Conservation (phyloP, 1,140 invertebrate genomes). For the Drosophila funebris region DNA sequence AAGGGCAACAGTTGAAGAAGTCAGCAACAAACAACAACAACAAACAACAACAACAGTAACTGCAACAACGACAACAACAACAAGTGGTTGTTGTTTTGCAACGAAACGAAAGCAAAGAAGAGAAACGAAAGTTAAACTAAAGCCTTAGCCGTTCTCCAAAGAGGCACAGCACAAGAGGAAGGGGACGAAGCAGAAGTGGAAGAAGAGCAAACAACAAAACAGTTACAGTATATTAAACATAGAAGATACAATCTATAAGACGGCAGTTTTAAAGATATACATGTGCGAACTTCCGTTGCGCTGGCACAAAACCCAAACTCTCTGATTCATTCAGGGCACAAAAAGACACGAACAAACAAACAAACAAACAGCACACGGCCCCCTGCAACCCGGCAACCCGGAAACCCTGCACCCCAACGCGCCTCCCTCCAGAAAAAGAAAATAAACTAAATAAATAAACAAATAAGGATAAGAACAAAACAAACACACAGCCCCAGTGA, state of each 20-base stretch:
- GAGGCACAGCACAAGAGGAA: neutral
- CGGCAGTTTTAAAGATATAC: neutral
- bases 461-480: constrained; percentile 1
- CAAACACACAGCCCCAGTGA: neutral
- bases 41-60: constrained; percentile 2
- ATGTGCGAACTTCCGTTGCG: neutral
- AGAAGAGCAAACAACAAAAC: neutral
- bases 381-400: too few relatives aligned
- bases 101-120: constrained; percentile 5
- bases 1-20: constrained; percentile 44
- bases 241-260: constrained; percentile 10
- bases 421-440: neutral
- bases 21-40: constrained; percentile 15
- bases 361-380: neutral
- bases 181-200: too few relatives aligned
- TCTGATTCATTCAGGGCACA: neutral
- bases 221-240: neutral
- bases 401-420: neutral
- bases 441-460: neutral
- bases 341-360: neutral
- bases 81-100: neutral
- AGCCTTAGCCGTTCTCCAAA: neutral
- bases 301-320: neutral
- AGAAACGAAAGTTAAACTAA: neutral
- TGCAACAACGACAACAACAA: neutral